Base-by-base conservation (phyloP, 2,797 vertebrate genomes). In the Antennarius maculatus region DNA sequence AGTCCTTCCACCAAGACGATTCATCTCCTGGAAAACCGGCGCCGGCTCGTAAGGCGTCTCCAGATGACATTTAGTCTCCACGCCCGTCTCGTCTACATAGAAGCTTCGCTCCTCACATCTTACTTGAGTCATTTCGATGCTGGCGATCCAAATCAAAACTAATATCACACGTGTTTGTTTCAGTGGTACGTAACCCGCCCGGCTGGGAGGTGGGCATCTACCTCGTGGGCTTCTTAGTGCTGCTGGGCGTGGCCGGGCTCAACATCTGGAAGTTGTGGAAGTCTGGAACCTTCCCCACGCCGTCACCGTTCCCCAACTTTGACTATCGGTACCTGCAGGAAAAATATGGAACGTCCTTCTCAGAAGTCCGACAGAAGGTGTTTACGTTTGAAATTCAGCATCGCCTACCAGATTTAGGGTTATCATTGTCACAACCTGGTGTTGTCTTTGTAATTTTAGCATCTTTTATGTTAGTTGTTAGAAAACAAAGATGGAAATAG, bases 251-350 rank as follows among this genome's bases (percentile, higher is more conserved):
- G 0, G 94, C 96, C 0, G 96, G 94, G 2, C 61, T 97, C 79
- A 99, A 97, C 88, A 94, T 99, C 76, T 99, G 98, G 98, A 98
- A 95, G 83, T 89, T 99, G 47, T 98, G 95, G 95, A 96, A 94
- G 27, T 98, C 97, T 0, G 97, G 97, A 12, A 93, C 90, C 54
- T 99, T 97, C 82, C 96, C 98, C 0, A 89, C 94, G 0, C 97
- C 97, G 0, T 98, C 97, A 1, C 98, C 98, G 0, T 99, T 97
- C 84, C 97, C 97, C 2, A 99, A 99, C 91, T 99, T 98, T 6
- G 95, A 99, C 90, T 97, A 97, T 85, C 93, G 95, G 9, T 98
- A 98, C 86, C 94, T 99, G 52, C 94, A 97, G 88, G 95, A 96
- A 69, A 99, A 99, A 85, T 99, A 99, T 45, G 97, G 97, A 15